Evolutionary conservation across 2,888 invertebrate species (phyloP).

Genomic region (Pollenia amentaria): DNA sequence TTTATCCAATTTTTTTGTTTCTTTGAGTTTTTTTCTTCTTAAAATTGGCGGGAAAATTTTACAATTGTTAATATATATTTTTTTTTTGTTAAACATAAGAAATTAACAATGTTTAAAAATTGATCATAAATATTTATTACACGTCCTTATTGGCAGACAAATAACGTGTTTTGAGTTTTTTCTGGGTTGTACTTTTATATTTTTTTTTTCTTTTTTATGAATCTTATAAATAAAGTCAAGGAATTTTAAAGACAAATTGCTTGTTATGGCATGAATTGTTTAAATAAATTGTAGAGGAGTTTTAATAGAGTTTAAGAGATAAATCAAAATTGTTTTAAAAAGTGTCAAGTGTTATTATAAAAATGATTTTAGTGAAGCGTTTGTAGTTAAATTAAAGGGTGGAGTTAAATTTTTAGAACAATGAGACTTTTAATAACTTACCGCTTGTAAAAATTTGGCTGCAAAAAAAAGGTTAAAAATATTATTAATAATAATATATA

Average conservation of each 20-base stretch:
- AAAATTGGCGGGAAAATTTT: neutral
- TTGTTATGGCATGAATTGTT: constrained; percentile 1
- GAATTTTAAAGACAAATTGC: constrained; percentile 44
- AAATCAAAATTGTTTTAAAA: neutral
- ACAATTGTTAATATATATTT: constrained; percentile 23
- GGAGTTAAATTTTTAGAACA: no score
- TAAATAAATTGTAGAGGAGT: constrained; percentile 6
- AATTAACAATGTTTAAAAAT: constrained; percentile 32
- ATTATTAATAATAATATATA: no score
- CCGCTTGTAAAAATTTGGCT: no score
- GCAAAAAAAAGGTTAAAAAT: no score
- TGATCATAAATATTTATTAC: constrained; percentile 68
- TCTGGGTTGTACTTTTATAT: neutral
- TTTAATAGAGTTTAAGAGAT: constrained; percentile 1
- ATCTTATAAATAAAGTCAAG: neutral
- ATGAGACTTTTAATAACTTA: no score
- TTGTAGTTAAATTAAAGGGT: no score
- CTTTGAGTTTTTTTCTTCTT: neutral
- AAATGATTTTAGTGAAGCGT: neutral
- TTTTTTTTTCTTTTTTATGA: neutral
- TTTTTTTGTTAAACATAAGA: constrained; percentile 8
- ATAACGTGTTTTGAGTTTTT: constrained; percentile 43
- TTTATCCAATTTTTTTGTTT: neutral
- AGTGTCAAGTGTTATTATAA: constrained; percentile 4
- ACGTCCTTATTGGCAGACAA: constrained; percentile 43